Percentiles rank a stretch among this genome's conserved stretches.
Evolutionary conservation across 2,797 vertebrate genomes (phyloP).

Genomic region (Tragopan temminckii): DNA sequence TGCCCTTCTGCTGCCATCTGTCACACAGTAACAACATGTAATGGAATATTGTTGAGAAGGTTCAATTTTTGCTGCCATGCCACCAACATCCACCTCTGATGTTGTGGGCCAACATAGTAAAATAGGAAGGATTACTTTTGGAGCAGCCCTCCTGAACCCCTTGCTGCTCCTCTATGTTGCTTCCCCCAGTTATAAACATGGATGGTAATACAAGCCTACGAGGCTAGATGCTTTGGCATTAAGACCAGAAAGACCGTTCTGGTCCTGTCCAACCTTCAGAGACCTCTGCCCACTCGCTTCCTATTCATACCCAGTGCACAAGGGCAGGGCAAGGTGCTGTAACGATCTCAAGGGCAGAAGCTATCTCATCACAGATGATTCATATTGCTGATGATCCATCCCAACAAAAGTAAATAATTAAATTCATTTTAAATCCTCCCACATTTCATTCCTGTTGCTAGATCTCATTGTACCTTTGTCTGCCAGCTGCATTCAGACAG

Average conservation of each 20-base stretch:
- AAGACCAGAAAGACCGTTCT: background rate
- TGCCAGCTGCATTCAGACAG: background rate
- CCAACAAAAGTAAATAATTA: background rate
- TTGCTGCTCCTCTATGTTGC: accelerated
- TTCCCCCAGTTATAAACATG: accelerated
- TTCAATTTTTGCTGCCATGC: no score
- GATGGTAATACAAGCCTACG: background rate
- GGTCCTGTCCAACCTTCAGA: background rate
- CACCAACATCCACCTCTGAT: no score
- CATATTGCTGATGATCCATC: background rate
- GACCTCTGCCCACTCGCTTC: background rate
- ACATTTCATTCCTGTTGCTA: background rate
- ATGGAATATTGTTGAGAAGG: no score
- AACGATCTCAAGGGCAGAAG: background rate
- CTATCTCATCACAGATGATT: background rate
- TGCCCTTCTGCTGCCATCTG: no score
- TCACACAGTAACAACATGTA: no score
- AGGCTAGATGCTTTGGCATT: background rate
- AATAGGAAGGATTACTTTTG: no score
- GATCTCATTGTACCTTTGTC: constrained; percentile 29
- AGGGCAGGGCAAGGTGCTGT: background rate
- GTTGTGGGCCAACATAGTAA: no score
- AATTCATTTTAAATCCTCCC: constrained; percentile 27
- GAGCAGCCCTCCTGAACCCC: no score
- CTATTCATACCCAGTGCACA: background rate